Conservation (phyloP, 1,140 invertebrate species). For the Frieseomelitta varia region DNA sequence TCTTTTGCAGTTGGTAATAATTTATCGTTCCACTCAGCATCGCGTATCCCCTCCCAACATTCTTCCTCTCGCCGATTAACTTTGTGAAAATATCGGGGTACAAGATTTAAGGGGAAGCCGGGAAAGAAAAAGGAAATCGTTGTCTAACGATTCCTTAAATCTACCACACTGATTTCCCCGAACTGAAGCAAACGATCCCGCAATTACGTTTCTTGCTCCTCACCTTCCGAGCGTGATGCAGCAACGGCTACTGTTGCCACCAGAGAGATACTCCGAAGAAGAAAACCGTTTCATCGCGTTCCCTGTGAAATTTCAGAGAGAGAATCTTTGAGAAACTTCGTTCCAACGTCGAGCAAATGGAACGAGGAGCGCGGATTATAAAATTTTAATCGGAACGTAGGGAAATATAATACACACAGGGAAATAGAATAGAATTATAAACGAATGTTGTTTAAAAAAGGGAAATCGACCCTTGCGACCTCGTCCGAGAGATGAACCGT, state of each 20-base stretch:
- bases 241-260: background rate
- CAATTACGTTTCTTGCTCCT: constrained; percentile 32
- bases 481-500: background rate
- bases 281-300: background rate
- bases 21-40: background rate
- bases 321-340: background rate
- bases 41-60: background rate
- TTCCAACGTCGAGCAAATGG: background rate
- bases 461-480: background rate
- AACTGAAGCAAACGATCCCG: constrained; percentile 27
- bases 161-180: constrained; percentile 25
- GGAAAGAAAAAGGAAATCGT: constrained; percentile 5
- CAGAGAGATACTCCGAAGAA: too few species aligned
- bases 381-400: background rate
- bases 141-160: background rate
- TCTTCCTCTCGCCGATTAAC: too few species aligned
- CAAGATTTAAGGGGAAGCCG: background rate
- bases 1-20: too few species aligned
- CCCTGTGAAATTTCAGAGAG: background rate
- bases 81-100: background rate
- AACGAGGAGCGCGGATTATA: background rate
- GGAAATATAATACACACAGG: too few species aligned
- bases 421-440: background rate
- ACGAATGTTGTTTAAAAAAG: background rate
- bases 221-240: background rate